phyloP scores from a whole-genome alignment of 2,797 vertebrate species.

The Hydrolagus colliei region DNA sequence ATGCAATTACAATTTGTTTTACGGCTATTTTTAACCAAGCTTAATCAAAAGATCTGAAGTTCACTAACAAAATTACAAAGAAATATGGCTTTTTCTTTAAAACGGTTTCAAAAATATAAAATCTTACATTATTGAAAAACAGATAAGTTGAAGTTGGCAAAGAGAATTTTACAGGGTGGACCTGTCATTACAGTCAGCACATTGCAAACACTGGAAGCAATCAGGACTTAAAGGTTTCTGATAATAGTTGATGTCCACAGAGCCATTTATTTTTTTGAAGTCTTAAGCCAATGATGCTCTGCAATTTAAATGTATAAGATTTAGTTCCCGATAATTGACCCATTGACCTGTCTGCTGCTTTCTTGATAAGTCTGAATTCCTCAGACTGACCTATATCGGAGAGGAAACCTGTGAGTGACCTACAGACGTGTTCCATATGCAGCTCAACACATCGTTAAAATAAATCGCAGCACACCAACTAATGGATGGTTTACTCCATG shows the following conservation, averaged over 20 bases:
- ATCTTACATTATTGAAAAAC: not conserved
- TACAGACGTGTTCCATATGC: slow-evolving; percentile 36
- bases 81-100: not conserved
- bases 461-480: not conserved
- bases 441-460: not conserved
- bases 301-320: not conserved
- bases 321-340: slow-evolving; percentile 26
- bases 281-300: slow-evolving; percentile 4
- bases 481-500: not conserved
- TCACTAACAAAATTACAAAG: not conserved
- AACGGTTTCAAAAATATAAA: not conserved
- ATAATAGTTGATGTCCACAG: not conserved
- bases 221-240: not conserved
- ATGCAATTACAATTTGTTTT: not conserved
- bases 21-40: not conserved
- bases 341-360: slow-evolving; percentile 22
- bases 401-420: slow-evolving; percentile 31
- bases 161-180: not conserved
- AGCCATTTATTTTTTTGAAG: not conserved
- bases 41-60: not conserved
- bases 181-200: not conserved
- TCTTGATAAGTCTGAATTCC: slow-evolving; percentile 36
- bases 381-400: slow-evolving; percentile 36
- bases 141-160: not conserved
- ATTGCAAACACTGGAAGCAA: not conserved